phyloP scores from a whole-genome alignment of 2,113 vertebrate genomes.

The Leptobrachium ailaonicum region DNA sequence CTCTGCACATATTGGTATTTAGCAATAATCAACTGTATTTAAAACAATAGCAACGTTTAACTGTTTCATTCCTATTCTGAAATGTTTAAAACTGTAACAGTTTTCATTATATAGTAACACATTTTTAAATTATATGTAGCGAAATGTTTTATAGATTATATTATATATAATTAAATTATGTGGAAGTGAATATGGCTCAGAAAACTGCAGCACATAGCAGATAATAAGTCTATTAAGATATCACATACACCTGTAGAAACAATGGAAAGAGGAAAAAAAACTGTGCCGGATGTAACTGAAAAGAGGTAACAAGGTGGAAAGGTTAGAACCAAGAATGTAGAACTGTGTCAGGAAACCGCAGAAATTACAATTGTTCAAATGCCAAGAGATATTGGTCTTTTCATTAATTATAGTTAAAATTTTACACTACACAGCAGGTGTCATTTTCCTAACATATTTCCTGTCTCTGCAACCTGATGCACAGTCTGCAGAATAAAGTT shows the following conservation, averaged over 20 bases:
- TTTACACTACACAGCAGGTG: slow-evolving; percentile 29
- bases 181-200: neutral
- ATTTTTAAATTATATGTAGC: no score
- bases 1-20: neutral
- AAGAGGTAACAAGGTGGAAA: slow-evolving; percentile 5
- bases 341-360: slow-evolving; percentile 7
- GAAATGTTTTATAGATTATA: no score
- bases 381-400: slow-evolving; percentile 25
- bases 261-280: neutral
- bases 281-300: slow-evolving; percentile 2
- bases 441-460: slow-evolving; percentile 41
- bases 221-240: neutral
- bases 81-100: no score
- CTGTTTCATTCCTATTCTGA: neutral
- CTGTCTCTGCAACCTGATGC: slow-evolving; percentile 20
- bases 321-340: slow-evolving; percentile 16
- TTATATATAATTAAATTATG: no score
- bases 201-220: neutral
- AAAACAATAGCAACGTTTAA: neutral
- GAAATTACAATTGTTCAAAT: slow-evolving; percentile 35
- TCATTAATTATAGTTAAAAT: slow-evolving; percentile 26
- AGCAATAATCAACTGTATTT: neutral
- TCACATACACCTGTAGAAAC: neutral
- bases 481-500: slow-evolving; percentile 41
- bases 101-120: no score